Percentiles rank a stretch among this genome's conserved stretches.
phyloP scores from a whole-genome alignment of 2,888 invertebrate species.

The Latrodectus hesperus region DNA sequence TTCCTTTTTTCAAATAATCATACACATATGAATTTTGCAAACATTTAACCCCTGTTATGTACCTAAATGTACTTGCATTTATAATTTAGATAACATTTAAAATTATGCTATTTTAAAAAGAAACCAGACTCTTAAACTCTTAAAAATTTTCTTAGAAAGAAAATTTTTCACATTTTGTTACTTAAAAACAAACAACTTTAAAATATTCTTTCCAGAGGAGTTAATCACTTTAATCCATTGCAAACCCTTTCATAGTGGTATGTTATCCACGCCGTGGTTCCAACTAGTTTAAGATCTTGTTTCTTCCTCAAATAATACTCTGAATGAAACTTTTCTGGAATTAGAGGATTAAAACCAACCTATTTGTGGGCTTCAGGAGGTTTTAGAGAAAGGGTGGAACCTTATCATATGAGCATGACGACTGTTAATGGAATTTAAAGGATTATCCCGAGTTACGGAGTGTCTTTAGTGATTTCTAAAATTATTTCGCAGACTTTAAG shows the following conservation, averaged over 20 bases:
- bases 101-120: too few relatives aligned
- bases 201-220: constrained; percentile 25
- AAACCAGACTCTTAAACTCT: too few relatives aligned
- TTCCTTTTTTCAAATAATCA: too few relatives aligned
- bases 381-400: neutral
- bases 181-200: constrained; percentile 50
- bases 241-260: constrained; percentile 13
- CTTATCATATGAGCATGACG: constrained; percentile 36
- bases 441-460: constrained; percentile 27
- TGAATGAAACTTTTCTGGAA: constrained; percentile 54
- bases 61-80: too few relatives aligned
- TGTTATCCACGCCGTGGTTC: constrained; percentile 24
- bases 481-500: constrained; percentile 18
- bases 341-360: constrained; percentile 50
- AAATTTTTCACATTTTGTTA: constrained; percentile 15
- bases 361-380: constrained; percentile 22
- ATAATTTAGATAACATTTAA: too few relatives aligned
- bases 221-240: constrained; percentile 40
- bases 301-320: constrained; percentile 31
- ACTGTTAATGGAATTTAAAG: constrained; percentile 48
- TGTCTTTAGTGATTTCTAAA: constrained; percentile 3
- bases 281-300: constrained; percentile 32
- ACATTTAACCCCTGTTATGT: too few relatives aligned
- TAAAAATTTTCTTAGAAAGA: neutral
- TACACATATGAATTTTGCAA: too few relatives aligned